Conservation (phyloP, 2,888 invertebrate genomes). For the Tenthredo scrophulariae region DNA sequence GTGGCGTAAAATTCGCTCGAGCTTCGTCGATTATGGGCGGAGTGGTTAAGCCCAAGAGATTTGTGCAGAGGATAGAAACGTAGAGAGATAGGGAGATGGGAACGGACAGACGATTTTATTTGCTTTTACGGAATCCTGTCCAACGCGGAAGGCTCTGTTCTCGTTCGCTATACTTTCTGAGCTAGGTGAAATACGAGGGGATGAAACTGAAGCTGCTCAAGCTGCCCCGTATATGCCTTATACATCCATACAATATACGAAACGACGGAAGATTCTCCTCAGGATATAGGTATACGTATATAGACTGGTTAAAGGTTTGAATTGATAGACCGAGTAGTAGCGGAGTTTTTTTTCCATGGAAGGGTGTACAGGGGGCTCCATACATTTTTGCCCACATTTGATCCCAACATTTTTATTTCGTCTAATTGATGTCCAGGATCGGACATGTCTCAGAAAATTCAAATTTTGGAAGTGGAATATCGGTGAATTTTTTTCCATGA, state of each 20-base stretch:
- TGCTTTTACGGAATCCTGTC: not conserved
- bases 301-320: conserved; percentile 12
- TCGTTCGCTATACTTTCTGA: not conserved
- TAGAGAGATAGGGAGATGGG: not conserved
- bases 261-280: conserved; percentile 13
- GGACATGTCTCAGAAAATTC: too few relatives aligned
- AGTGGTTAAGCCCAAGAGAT: conserved; percentile 12
- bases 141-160: not conserved
- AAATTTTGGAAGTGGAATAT: too few relatives aligned
- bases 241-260: not conserved
- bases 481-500: too few relatives aligned
- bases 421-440: too few relatives aligned
- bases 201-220: conserved; percentile 34
- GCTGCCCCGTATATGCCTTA: not conserved
- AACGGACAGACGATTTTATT: conserved; percentile 19
- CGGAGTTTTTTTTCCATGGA: not conserved
- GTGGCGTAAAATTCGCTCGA: conserved; percentile 32
- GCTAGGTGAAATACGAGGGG: conserved; percentile 5
- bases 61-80: not conserved
- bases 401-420: too few relatives aligned
- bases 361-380: not conserved
- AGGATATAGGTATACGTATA: not conserved
- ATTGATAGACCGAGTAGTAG: conserved; percentile 15
- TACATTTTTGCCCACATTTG: too few relatives aligned
- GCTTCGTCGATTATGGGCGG: not conserved